Evolutionary conservation across 1,140 invertebrate species (phyloP), one percentile per base, ranked within the genome.

Genomic region (Hormaphis cornu): DNA sequence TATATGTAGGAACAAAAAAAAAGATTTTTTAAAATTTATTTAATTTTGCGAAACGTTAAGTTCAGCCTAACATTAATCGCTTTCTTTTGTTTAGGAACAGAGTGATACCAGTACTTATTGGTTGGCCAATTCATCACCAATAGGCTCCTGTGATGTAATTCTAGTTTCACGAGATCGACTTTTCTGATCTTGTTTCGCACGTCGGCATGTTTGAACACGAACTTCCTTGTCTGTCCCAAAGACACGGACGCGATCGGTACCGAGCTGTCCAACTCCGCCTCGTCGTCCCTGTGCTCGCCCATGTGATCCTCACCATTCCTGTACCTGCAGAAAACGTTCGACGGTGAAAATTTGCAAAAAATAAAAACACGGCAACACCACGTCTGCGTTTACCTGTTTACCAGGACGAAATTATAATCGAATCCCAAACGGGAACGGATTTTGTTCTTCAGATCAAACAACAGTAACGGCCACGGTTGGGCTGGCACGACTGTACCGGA

Each of bases 51-150:
- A 74, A 89, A 89, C 18, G 87, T 89, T 75, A 89, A 80, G 78
- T 89, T 89, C 37, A 89, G 82, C 75, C 87, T 77, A 37, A 83
- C 76, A 40, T 80, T 81, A 22, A 71, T 35, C 5, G 81, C 76
- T 70, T 75, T 81, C 75, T 85, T 87, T 30, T 84, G 77, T 8
- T 76, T 76, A 1, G 87, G 87, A 70, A 89, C 75, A 30, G 84
- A 84, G 77, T 89, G 87, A 76, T 87, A 88, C 87, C 87, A 89
- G 72, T 80, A 79, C 53, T 81, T 77, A 75, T 89, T 89, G 8
- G 87, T 88, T 2, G 87, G 87, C n/a, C 81, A 80, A 73, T 88
- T 86, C 87, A 89, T 89, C 44, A 88, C 72, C 37, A 89, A 74
- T 18, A 88, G 73, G 75, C 84, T 86, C 2, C 87, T 86, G 77